phyloP scores from a whole-genome alignment of 1,140 invertebrate genomes.

The Drosophila athabasca region DNA sequence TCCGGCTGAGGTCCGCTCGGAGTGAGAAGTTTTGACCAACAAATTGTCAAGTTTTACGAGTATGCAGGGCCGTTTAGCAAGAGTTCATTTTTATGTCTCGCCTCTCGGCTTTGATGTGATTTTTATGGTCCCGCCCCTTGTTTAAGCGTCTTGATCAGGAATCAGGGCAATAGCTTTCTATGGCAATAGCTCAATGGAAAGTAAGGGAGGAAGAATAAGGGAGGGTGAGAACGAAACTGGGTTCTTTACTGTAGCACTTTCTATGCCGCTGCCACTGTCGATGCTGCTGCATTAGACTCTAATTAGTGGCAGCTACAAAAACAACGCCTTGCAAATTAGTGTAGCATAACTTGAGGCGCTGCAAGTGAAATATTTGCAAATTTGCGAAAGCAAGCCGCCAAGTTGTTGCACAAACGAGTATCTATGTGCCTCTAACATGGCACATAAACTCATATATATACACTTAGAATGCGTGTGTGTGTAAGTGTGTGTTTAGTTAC shows the following conservation, averaged over 20 bases:
- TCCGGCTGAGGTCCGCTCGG: neutral
- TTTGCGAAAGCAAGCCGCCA: constrained; percentile 35
- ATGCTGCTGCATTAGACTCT: constrained; percentile 38
- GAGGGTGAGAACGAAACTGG: neutral
- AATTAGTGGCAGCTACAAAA: constrained; percentile 42
- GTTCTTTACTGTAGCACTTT: constrained; percentile 27
- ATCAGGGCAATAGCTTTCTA: constrained; percentile 7
- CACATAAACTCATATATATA: neutral
- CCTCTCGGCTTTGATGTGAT: constrained; percentile 39
- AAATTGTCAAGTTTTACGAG: constrained; percentile 59
- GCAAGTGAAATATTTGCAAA: constrained; percentile 62
- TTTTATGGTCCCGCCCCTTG: constrained; percentile 33
- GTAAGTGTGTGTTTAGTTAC: constrained; percentile 5
- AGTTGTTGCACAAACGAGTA: constrained; percentile 11
- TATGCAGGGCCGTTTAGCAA: constrained; percentile 46
- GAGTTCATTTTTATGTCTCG: constrained; percentile 50
- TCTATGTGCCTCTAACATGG: constrained; percentile 20
- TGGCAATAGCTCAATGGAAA: neutral
- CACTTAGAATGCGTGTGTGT: too few species aligned
- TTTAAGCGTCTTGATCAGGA: constrained; percentile 29
- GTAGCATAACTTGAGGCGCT: constrained; percentile 35
- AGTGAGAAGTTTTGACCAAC: constrained; percentile 53
- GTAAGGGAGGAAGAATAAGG: neutral
- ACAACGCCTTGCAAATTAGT: constrained; percentile 38
- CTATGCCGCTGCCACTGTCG: neutral